A percentile compares a stretch with the other conserved stretches of the same genome.
Conservation (phyloP, 2,888 invertebrate species). For the Bruchidius siliquastri region DNA sequence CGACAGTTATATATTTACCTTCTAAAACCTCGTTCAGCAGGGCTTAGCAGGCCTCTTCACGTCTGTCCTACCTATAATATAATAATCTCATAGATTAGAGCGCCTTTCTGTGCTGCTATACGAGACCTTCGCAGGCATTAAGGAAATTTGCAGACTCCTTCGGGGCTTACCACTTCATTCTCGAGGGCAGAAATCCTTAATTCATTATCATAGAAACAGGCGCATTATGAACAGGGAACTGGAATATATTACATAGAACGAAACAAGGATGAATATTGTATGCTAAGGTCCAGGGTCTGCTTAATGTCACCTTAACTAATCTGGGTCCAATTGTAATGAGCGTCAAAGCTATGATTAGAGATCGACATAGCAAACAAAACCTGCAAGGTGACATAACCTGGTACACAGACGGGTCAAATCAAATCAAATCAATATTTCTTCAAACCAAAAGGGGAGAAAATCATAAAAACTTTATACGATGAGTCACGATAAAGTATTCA, state of each 20-base stretch:
- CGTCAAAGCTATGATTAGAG: too few relatives aligned
- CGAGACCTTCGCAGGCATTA: not conserved
- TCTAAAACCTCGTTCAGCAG: not conserved
- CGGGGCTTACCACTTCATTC: not conserved
- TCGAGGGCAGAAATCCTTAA: not conserved
- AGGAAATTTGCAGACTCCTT: not conserved
- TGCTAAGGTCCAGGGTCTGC: not conserved
- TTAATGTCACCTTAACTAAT: not conserved
- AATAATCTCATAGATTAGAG: not conserved
- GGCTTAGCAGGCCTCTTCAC: not conserved
- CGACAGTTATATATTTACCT: not conserved
- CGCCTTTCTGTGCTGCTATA: not conserved
- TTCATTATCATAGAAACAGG: not conserved
- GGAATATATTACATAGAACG: not conserved
- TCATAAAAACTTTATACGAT: too few relatives aligned
- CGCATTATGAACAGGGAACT: not conserved
- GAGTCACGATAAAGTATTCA: too few relatives aligned
- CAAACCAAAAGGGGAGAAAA: too few relatives aligned
- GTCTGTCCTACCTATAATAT: not conserved
- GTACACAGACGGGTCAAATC: too few relatives aligned
- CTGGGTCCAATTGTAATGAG: not conserved
- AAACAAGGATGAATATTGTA: not conserved
- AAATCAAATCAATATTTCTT: too few relatives aligned
- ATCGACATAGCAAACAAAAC: too few relatives aligned
- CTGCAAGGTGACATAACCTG: too few relatives aligned